These are phyloP conservation scores for Patella caerulea DNA, from an alignment of 2,888 invertebrate genomes.

Conservation along the genomic window DNA sequence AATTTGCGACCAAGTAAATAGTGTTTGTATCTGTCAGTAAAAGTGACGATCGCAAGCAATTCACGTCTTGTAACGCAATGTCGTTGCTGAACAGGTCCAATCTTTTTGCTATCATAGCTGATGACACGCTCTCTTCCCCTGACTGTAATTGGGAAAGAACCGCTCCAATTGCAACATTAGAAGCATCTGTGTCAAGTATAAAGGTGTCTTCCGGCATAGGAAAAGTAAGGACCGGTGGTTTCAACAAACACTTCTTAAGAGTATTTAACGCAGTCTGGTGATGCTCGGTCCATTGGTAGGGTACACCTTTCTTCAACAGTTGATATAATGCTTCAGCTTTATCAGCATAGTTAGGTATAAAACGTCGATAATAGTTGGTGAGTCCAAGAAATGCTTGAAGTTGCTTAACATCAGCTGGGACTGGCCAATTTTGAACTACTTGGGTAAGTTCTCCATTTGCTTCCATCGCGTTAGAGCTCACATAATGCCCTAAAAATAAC, in stretches of 20 bases:
- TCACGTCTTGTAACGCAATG: background rate
- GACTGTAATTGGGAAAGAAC: background rate
- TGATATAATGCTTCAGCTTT: conserved; percentile 24
- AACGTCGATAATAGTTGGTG: conserved; percentile 35
- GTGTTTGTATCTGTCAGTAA: conserved; percentile 9
- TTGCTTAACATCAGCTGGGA: conserved; percentile 24
- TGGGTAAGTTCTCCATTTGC: conserved; percentile 15
- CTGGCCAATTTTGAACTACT: conserved; percentile 24
- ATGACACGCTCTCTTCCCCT: conserved; percentile 6
- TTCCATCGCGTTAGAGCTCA: conserved; percentile 20
- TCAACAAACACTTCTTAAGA: background rate
- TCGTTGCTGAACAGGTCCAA: background rate
- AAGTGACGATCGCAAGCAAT: conserved; percentile 21
- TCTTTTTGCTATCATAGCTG: background rate
- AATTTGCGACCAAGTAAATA: conserved; percentile 7
- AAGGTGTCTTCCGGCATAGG: background rate
- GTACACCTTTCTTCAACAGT: background rate
- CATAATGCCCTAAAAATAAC: conserved; percentile 31
- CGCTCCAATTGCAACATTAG: conserved; percentile 8
- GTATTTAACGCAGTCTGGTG: background rate
- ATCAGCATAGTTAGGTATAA: conserved; percentile 26
- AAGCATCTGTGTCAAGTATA: conserved; percentile 12
- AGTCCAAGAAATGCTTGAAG: conserved; percentile 39
- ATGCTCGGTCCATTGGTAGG: background rate
- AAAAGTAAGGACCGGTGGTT: background rate